Evolutionary conservation across 2,797 vertebrate species (phyloP), one percentile per base, ranked within the genome.

Genomic region (Eidolon dupreanum): DNA sequence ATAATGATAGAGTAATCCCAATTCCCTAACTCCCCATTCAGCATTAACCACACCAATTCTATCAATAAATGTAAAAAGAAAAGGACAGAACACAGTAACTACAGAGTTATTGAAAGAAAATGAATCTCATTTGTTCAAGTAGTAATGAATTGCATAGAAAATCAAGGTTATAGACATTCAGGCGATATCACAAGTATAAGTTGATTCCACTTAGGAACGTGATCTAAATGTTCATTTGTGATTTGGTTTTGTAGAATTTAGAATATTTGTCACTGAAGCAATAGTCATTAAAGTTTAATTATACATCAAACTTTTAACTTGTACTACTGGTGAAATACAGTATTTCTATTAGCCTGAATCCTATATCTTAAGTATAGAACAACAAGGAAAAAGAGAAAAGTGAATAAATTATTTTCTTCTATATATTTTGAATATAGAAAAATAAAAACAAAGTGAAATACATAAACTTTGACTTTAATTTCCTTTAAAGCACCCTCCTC

Each of bases 1-100:
- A 81, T 94, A 96, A 78, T 46, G 79, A 92, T 10, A 90, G 28
- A 92, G 12, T 33, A 89, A 90, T 43, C 73, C 49, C 84, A 84
- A 53, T 63, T 94, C 78, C 71, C 38, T 73, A 92, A 86, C n/a
- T 93, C 51, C 36, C 26, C 16, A 15, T 78, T 92, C 43, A 88
- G 22, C 36, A 65, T 2, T 74, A 66, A 78, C 61, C 70, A 90
- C 28, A 77, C 16, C n/a, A 28, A 75, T 31, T 79, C 68, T 74
- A 36, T 84, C 81, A 93, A 89, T 81, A 94, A 90, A 82, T 41
- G 71, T 8, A 95, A 92, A 96, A 93, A 63, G 31, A 33, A 93
- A 77, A 82, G 26, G 51, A 46, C 7, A 46, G 20, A 94, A 59
- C 46, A 41, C 4, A 68, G 63, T 57, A 90, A 66, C 43, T 41